A percentile compares a stretch with the other conserved stretches of the same genome.
Conservation (phyloP, 2,113 vertebrate species). For the Myiozetetes cayanensis region DNA sequence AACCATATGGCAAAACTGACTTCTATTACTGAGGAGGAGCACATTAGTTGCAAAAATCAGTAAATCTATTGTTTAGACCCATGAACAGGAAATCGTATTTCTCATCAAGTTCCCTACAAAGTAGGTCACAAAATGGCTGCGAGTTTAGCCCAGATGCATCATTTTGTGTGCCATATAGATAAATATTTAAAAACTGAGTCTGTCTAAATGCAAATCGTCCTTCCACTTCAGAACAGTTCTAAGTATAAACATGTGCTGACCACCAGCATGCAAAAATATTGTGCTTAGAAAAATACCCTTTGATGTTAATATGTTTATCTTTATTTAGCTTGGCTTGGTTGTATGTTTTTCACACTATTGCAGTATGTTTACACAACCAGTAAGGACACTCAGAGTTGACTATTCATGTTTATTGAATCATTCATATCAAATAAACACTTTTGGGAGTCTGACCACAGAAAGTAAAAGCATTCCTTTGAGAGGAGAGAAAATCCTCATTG, state of each 20-base stretch:
- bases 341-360: neutral
- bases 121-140: neutral
- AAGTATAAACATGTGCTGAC: neutral
- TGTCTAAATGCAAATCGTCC: neutral
- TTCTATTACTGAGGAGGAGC: neutral
- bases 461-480: conserved; percentile 10
- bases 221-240: neutral
- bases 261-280: neutral
- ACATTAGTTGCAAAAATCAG: neutral
- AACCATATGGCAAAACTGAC: neutral
- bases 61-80: neutral
- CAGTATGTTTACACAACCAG: neutral
- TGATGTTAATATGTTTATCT: neutral
- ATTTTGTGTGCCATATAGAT: neutral
- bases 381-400: neutral
- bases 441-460: neutral
- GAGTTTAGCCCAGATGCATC: neutral
- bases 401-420: conserved; percentile 46
- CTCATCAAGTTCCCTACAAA: neutral
- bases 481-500: neutral
- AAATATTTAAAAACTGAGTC: neutral
- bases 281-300: neutral
- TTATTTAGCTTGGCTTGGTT: neutral
- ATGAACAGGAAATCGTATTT: neutral
- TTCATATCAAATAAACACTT: conserved; percentile 16